phyloP scores from a whole-genome alignment of 2,797 vertebrate genomes.

The Phrynocephalus forsythii region DNA sequence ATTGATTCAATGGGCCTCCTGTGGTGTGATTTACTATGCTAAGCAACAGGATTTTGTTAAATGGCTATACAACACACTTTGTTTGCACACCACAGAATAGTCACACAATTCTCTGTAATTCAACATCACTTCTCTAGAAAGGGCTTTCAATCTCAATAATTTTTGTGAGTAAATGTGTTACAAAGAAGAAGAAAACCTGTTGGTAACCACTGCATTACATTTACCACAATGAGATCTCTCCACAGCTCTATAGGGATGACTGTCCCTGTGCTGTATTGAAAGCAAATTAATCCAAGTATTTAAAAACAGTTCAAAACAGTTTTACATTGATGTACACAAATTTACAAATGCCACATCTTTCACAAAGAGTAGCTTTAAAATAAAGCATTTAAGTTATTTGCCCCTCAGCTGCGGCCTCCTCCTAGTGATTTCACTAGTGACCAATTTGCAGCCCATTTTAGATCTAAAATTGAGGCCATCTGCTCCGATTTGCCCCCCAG shows the following conservation, averaged over 20 bases:
- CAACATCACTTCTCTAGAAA: background rate
- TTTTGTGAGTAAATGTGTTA: background rate
- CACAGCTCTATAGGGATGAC: background rate
- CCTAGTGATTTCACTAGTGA: too few species aligned
- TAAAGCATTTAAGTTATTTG: background rate
- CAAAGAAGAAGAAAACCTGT: background rate
- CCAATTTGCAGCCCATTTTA: too few species aligned
- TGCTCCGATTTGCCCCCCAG: too few species aligned
- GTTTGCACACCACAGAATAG: too few species aligned
- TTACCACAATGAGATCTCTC: background rate
- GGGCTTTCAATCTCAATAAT: background rate
- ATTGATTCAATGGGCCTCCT: too few species aligned
- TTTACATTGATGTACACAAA: background rate
- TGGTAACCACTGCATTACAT: background rate
- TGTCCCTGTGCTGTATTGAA: background rate
- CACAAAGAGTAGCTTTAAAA: background rate
- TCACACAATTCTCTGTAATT: background rate
- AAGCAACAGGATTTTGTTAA: too few species aligned
- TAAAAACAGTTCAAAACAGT: background rate
- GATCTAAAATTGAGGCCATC: too few species aligned
- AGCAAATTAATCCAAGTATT: background rate
- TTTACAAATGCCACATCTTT: background rate
- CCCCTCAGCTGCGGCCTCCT: too few species aligned
- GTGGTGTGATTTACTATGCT: too few species aligned
- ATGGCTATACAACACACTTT: too few species aligned